phyloP scores from a whole-genome alignment of 2,888 invertebrate genomes.

The Polydrusus pterygomalis region DNA sequence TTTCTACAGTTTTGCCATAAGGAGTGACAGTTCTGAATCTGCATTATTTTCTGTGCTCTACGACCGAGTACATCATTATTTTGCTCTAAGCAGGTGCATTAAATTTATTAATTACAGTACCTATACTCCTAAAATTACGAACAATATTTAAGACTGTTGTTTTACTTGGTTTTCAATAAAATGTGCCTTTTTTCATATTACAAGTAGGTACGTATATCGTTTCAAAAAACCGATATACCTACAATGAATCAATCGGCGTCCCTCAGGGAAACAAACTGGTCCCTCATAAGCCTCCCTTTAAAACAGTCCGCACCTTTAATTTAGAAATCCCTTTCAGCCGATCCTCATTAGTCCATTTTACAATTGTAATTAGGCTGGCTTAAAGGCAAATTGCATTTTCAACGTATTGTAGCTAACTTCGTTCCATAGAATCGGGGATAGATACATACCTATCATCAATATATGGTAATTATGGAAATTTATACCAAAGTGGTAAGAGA shows the following conservation, averaged over 20 bases:
- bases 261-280: background rate
- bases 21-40: too few relatives aligned
- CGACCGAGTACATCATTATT: too few relatives aligned
- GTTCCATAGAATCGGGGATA: background rate
- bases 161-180: too few relatives aligned
- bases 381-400: conserved; percentile 23
- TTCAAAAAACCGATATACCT: too few relatives aligned
- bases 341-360: conserved; percentile 28
- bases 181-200: too few relatives aligned
- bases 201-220: too few relatives aligned
- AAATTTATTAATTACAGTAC: too few relatives aligned
- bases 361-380: conserved; percentile 24
- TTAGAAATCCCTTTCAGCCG: conserved; percentile 9
- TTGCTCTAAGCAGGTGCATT: too few relatives aligned
- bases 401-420: conserved; percentile 3
- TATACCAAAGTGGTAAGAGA: background rate
- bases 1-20: too few relatives aligned
- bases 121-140: too few relatives aligned
- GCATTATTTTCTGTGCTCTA: too few relatives aligned
- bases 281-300: background rate
- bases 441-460: background rate
- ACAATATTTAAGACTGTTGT: too few relatives aligned
- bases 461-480: conserved; percentile 21
- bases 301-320: conserved; percentile 12
- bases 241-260: background rate